Evolutionary conservation across 92 coral and sea anemone genomes (phyloP), one percentile per base, ranked within the genome.

Genomic region (Porites rus): DNA sequence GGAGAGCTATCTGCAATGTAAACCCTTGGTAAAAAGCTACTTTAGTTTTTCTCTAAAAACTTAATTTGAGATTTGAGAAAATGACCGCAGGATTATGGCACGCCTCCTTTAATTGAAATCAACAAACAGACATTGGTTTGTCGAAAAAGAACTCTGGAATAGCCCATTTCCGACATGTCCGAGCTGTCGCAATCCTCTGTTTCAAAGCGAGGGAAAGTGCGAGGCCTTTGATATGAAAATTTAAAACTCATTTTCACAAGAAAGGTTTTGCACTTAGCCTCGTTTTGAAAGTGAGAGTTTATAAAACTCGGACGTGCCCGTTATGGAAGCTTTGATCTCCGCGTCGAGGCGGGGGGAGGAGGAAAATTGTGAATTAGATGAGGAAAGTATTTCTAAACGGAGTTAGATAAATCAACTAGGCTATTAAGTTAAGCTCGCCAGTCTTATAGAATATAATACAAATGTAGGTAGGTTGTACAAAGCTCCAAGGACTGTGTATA

Each of bases 401-500:
- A 38, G 46, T 38, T 38, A 38, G 46, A 38, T 20, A 8, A 78
- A 78, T 62, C 31, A 65, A 78, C 65, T 50, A 38, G 65, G 82
- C 82, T 65, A 31, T 56, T 56, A 76, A 78, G 16, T 64, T 65
- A 28, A 64, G 72, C 65, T 64, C 82, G 58, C 63, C 21, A 79
- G 16, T 51, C 72, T 65, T 52, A 18, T 67, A 21, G 56, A 80
- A 80, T 38, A 38, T 68, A 52, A 51, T 25, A 22, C 84, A 60
- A n/a, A 52, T 79, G 17, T 65, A 20, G 52, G 24, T 22, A 20
- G 50, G 7, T 65, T 79, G 65, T 10, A 52, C 61, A 9, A 56
- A 56, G 16, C 61, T 56, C 61, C 7, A 56, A 0, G 16, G 3
- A 56, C 61, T 56, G 61, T 56, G 16, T 20, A 67, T 65, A 69